Evolutionary conservation across 2,113 vertebrate genomes (phyloP).

Genomic region (Brachyhypopomus occidentalis): DNA sequence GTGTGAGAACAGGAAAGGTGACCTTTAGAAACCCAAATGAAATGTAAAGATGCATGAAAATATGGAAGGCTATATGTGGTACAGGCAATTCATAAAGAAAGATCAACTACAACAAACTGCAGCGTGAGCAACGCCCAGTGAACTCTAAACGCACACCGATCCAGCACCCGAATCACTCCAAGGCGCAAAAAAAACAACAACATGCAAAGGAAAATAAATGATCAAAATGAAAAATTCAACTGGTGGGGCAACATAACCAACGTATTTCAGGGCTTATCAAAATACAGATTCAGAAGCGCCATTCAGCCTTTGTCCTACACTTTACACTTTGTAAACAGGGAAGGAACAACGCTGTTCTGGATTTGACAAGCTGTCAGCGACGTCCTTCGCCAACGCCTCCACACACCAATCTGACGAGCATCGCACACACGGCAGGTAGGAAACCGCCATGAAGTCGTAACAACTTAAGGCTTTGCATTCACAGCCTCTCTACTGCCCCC

Average conservation of each 20-base stretch:
- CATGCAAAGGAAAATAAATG: background rate
- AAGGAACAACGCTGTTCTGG: background rate
- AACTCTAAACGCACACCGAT: background rate
- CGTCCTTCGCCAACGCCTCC: slow-evolving; percentile 23
- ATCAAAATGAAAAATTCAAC: background rate
- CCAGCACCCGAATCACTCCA: background rate
- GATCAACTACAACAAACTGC: background rate
- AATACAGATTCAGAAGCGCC: background rate
- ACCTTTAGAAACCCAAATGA: slow-evolving; percentile 30
- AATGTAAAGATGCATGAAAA: slow-evolving; percentile 1
- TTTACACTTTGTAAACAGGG: slow-evolving; percentile 18
- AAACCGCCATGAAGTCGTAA: slow-evolving; percentile 26
- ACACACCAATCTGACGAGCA: slow-evolving; percentile 35
- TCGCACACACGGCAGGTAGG: slow-evolving; percentile 14
- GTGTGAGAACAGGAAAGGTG: slow-evolving; percentile 31
- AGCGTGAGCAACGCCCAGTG: background rate
- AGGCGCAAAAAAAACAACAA: background rate
- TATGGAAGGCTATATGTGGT: slow-evolving; percentile 12
- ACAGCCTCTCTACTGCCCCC: slow-evolving; percentile 53
- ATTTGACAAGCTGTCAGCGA: slow-evolving; percentile 20
- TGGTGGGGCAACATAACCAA: background rate
- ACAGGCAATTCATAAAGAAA: background rate
- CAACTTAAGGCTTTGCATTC: slow-evolving; percentile 39
- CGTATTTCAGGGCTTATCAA: slow-evolving; percentile 11
- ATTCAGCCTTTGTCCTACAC: slow-evolving; percentile 20